These are phyloP conservation scores for Scaptomyza reducta DNA, from an alignment of 2,888 invertebrate genomes.

Conservation along the genomic window DNA sequence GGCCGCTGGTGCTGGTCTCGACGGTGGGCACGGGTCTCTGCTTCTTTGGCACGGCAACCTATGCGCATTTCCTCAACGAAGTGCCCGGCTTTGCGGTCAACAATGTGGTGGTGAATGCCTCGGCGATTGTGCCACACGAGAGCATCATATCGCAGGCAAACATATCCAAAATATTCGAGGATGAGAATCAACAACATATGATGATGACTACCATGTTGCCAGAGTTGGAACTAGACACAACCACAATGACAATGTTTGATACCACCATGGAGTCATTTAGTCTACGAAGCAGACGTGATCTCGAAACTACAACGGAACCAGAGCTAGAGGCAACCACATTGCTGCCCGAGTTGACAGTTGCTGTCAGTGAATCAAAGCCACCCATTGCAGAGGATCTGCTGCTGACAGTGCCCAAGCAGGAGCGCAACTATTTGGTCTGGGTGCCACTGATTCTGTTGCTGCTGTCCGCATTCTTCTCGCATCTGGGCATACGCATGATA, in stretches of 20 bases:
- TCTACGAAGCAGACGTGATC: slow-evolving; percentile 68
- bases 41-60: slow-evolving; percentile 85
- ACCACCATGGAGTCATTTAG: slow-evolving; percentile 42
- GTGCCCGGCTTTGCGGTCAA: slow-evolving; percentile 83
- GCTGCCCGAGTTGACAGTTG: slow-evolving; percentile 9
- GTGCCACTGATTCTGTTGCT: slow-evolving; percentile 88
- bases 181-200: slow-evolving; percentile 27
- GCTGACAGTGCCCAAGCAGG: slow-evolving; percentile 82
- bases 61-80: slow-evolving; percentile 82
- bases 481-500: slow-evolving; percentile 88
- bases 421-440: slow-evolving; percentile 87
- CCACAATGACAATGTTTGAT: slow-evolving; percentile 31
- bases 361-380: slow-evolving; percentile 34
- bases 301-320: slow-evolving; percentile 36
- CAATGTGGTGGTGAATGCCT: slow-evolving; percentile 83
- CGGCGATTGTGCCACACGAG: slow-evolving; percentile 78
- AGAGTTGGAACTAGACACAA: slow-evolving; percentile 33
- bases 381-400: slow-evolving; percentile 71
- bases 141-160: slow-evolving; percentile 81
- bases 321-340: slow-evolving; percentile 52
- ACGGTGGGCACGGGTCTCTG: slow-evolving; percentile 88
- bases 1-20: slow-evolving; percentile 88
- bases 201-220: slow-evolving; percentile 42
- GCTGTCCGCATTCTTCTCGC: slow-evolving; percentile 88
- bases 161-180: slow-evolving; percentile 81